phyloP scores from a whole-genome alignment of 2,888 invertebrate genomes.

The Tachystola acroxantha region DNA sequence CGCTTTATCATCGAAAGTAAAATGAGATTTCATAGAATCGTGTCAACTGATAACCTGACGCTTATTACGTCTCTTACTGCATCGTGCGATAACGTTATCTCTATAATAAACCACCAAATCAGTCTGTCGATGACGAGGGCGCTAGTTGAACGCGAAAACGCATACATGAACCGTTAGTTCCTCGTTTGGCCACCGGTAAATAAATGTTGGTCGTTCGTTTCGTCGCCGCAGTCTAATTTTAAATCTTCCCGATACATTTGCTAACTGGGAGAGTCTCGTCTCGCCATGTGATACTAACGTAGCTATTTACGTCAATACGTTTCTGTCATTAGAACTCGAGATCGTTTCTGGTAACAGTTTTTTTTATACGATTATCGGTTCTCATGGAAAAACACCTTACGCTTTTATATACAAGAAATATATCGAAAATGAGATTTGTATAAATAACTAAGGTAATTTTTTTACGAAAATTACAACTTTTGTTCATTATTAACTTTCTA shows the following conservation, averaged over 20 bases:
- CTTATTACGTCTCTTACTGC: conserved; percentile 19
- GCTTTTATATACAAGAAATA: conserved; percentile 24
- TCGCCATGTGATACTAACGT: conserved; percentile 42
- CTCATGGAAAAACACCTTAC: neutral
- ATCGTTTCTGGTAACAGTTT: neutral
- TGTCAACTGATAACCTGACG: conserved; percentile 10
- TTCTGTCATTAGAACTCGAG: conserved; percentile 13
- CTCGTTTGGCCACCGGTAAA: neutral
- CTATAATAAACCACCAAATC: conserved; percentile 22
- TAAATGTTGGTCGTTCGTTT: neutral
- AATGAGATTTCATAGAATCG: conserved; percentile 18
- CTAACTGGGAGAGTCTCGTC: conserved; percentile 39
- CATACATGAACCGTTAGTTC: neutral
- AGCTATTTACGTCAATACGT: conserved; percentile 53
- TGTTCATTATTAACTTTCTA: no score
- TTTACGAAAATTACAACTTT: no score
- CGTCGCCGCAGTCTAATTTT: conserved; percentile 44
- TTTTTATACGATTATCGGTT: neutral
- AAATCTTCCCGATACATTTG: conserved; percentile 48
- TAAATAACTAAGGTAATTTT: no score
- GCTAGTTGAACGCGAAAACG: conserved; percentile 15
- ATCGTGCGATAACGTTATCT: conserved; percentile 41
- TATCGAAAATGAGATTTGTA: no score
- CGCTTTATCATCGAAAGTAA: neutral
- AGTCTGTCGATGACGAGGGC: conserved; percentile 29